Evolutionary conservation across 2,797 vertebrate species (phyloP), one percentile per base, ranked within the genome.

Genomic region (Acipenser transmontanus): DNA sequence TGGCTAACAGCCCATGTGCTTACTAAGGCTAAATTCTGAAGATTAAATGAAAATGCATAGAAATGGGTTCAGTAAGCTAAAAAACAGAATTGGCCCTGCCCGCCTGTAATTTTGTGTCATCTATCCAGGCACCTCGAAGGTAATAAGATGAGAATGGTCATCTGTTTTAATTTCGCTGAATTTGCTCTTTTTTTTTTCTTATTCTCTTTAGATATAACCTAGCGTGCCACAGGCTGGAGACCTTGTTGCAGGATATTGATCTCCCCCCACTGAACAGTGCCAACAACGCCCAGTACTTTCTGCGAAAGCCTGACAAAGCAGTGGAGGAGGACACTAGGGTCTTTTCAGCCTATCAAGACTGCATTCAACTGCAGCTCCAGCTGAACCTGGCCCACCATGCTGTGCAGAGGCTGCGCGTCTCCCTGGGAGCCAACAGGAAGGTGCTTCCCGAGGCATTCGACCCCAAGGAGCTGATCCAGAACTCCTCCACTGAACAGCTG

Each of bases 261-360:
- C 89, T 99, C 71, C 97, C 97, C 0, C 97, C 97, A 4, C 91
- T 99, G 14, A 99, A 99, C 81, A 99, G 96, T 49, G 97, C 97
- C 67, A 99, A 98, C 81, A 99, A 99, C 1, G 97, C 97, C 50
- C 97, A 99, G 77, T 99, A 99, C 85, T 99, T 99, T 77, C 81
- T 99, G 76, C 84, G 97, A 34, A 99, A 99, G 75, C 97, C 97
- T 0, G 97, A 99, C 86, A 99, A 99, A 71, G 97, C 97, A 8
- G 95, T 99, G 13, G 97, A 99, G 74, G 97, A 99, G 84, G 97
- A 99, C 75, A 93, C 94, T 73, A 91, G 95, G 2, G 97, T 99
- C 2, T 99, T 98, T 87, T 98, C 97, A 8, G 96, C 97, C 66
- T 98, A 99, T 78, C 97, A 99, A 77, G 97, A 99, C 81, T 99